Conservation (phyloP, 2,888 invertebrate species). For the Acleris literana region DNA sequence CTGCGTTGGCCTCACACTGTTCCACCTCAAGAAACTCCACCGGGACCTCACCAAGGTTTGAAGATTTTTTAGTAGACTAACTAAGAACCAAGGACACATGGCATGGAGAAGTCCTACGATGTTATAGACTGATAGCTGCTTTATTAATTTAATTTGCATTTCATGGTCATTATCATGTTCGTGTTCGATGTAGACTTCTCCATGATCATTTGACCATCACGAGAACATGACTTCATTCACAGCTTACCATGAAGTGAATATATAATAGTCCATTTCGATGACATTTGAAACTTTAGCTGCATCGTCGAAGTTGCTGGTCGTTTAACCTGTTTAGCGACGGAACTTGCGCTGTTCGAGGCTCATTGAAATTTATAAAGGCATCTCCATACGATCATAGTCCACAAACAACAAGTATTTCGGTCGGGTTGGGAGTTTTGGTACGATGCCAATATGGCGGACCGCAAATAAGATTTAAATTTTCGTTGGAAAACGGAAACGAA, state of each 20-base stretch:
- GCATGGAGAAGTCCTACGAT: conserved; percentile 62
- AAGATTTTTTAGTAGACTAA: conserved; percentile 36
- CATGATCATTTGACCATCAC: conserved; percentile 57
- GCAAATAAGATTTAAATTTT: conserved; percentile 78
- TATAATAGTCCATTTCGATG: conserved; percentile 56
- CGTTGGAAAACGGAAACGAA: neutral
- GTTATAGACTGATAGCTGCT: conserved; percentile 46
- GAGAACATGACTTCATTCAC: conserved; percentile 54
- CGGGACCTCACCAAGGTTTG: conserved; percentile 89
- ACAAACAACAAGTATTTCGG: conserved; percentile 54
- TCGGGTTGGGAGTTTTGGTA: conserved; percentile 59
- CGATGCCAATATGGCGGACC: conserved; percentile 63
- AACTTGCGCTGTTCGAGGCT: conserved; percentile 51
- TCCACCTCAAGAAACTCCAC: conserved; percentile 92
- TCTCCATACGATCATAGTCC: conserved; percentile 55
- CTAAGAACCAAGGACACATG: conserved; percentile 39
- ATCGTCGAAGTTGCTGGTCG: conserved; percentile 51
- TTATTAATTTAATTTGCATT: conserved; percentile 56
- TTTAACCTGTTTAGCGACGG: conserved; percentile 40
- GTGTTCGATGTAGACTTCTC: conserved; percentile 53
- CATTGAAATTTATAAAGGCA: conserved; percentile 60
- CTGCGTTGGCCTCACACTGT: conserved; percentile 91
- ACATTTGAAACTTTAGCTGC: conserved; percentile 57
- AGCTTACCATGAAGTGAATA: conserved; percentile 56
- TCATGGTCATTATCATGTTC: conserved; percentile 52